Base-by-base conservation (phyloP, 2,888 invertebrate species). In the Alsophila aescularia region DNA sequence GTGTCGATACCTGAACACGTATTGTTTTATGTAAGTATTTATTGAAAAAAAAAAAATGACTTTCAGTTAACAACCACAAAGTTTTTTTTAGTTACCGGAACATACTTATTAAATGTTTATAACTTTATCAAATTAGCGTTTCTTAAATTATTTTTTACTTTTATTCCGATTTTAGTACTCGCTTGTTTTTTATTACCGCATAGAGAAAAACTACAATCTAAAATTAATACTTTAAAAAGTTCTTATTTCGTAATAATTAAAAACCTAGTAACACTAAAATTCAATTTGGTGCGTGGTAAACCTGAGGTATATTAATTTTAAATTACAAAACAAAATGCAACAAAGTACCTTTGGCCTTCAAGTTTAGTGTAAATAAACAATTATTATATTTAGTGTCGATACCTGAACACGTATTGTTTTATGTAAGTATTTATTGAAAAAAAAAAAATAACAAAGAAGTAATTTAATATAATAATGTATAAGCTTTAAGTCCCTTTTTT, bases 281-380 rank as follows among this genome's bases (percentile, higher is more conserved):
- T 72, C 56, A 77, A 83, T 91, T 91, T 90, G 90, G 90, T 90
- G 90, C 87, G 72, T 87, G 90, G 90, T 90, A 90, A 91, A 85
- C 90, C 83, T 90, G 90, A 91, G 90, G 90, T 91, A 90, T 86
- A 81, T 69, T 73, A 76, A 47, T 55, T 73, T 82, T 81, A 76
- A 74, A 75, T 72, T 71, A 60, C 41, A 45, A 57, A 58, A 60
- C n/a, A 49, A 51, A 12, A 52, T 52, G 61, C 58, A 61, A 62
- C 48, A 62, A 53, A 52, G 43, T 43, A 49, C 44, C 41, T 37
- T 45, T 37, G 49, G 34, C 49, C 42, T 48, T 24, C 34, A 29
- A n/a, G n/a, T 32, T 39, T 29, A 13, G 9, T 64, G 72, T 71
- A 72, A 51, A 66, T 67, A 70, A 67, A 58, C 50, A 58, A 53